Base-by-base conservation (phyloP, 2,888 invertebrate genomes). In the Drosophila pegasa region DNA sequence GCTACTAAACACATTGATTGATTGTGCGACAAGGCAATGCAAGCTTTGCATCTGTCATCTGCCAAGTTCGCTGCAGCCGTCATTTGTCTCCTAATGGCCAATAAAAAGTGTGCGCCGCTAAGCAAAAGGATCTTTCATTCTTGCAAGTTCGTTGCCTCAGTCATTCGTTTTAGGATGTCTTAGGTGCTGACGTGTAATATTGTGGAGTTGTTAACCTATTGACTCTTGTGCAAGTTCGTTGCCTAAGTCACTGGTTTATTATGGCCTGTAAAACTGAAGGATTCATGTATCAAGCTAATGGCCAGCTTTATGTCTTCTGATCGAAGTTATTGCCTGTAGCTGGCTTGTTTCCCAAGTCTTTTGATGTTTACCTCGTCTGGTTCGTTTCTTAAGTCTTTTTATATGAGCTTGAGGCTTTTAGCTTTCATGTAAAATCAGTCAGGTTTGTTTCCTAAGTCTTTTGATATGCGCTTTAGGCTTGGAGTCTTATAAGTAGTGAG, bases 1-100 rank as follows among this genome's bases (percentile, higher is more conserved):
- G 52, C 66, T 54, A 57, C 72, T 67, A 60, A 75, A 55, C 57
- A 66, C 70, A 57, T 61, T 76, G 77, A 78, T 74, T 74, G 75
- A 78, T 77, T 74, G 56, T 74, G 64, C 65, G 64, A 67, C 70
- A 74, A 77, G 40, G 62, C 60, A 63, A 62, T 29, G 29, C 38
- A 33, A 29, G 45, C 51, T 45, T 33, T 60, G 41, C 33, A 16
- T 51, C 22, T 68, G 47, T 58, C 43, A 71, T 20, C 56, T 60
- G 50, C 60, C 71, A 71, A 71, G 71, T 71, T 73, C 71, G 64
- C 61, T 61, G 52, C 51, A 29, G 22, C 41, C 52, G 63, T 66
- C 63, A 61, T 65, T 71, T 48, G 48, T 64, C 48, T 41, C 14
- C 70, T 54, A 41, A 43, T 54, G 52, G 25, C 40, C 18, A n/a